phyloP scores from a whole-genome alignment of 2,797 vertebrate species.

The Ptychobarbus kaznakovi region DNA sequence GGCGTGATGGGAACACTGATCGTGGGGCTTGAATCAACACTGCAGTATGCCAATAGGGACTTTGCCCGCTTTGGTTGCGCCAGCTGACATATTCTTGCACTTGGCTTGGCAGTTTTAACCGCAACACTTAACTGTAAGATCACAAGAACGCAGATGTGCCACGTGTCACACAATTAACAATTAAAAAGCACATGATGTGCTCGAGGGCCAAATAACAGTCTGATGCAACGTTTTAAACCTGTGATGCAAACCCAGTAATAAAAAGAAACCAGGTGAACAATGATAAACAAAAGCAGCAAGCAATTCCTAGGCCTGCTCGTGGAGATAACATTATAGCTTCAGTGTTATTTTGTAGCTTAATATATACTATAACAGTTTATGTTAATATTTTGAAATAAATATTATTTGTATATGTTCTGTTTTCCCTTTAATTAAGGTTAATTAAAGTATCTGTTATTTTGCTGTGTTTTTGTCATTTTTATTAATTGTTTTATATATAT shows the following conservation, averaged over 20 bases:
- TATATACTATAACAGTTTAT: neutral
- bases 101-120: conserved; percentile 58
- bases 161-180: neutral
- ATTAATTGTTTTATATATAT: no score
- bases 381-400: neutral
- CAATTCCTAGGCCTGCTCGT: neutral
- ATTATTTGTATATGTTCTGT: no score
- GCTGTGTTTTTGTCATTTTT: no score
- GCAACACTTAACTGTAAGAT: conserved; percentile 64
- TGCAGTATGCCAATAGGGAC: neutral
- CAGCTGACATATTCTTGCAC: conserved; percentile 69
- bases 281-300: neutral
- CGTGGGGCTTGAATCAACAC: conserved; percentile 20
- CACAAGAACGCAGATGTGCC: neutral
- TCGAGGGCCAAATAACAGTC: neutral
- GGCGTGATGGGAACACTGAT: conserved; percentile 43
- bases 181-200: neutral
- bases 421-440: neutral
- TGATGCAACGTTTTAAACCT: neutral
- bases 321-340: neutral
- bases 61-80: conserved; percentile 65
- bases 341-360: neutral
- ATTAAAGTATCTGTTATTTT: neutral
- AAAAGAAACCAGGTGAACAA: neutral
- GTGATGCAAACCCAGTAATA: neutral